Evolutionary conservation across 2,888 invertebrate species (phyloP).

Genomic region (Cinara cedri): DNA sequence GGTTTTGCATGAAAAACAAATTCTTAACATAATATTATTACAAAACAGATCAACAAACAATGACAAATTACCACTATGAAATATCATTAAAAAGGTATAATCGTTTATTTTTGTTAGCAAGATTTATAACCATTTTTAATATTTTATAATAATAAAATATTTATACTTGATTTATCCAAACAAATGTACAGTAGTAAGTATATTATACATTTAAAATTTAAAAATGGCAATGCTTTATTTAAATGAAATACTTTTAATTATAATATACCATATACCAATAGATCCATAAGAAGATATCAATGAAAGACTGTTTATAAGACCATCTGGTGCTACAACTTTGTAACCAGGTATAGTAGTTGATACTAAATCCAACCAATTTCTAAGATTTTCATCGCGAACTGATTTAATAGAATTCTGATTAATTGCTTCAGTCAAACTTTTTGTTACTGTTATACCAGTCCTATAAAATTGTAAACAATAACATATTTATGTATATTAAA

Average conservation of each 20-base stretch:
- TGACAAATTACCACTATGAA: neutral
- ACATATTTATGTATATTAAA: neutral
- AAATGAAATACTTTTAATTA: neutral
- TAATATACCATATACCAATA: slow-evolving; percentile 63
- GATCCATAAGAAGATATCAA: slow-evolving; percentile 64
- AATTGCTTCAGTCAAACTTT: slow-evolving; percentile 64
- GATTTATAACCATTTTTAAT: neutral
- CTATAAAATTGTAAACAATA: slow-evolving; percentile 60
- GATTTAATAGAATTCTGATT: slow-evolving; percentile 50
- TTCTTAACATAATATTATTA: no score
- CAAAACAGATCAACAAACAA: no score
- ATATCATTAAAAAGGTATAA: neutral
- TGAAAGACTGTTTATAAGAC: slow-evolving; percentile 67
- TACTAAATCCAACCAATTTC: slow-evolving; percentile 59
- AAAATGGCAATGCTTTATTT: neutral
- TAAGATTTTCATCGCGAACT: slow-evolving; percentile 57
- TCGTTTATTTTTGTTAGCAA: neutral
- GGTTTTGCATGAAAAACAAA: no score
- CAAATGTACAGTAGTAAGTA: neutral
- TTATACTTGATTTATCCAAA: neutral
- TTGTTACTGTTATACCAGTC: slow-evolving; percentile 66
- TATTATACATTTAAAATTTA: neutral
- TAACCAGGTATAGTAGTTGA: slow-evolving; percentile 63
- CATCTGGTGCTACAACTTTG: slow-evolving; percentile 63
- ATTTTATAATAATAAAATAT: neutral